Evolutionary conservation across 2,888 invertebrate genomes (phyloP), one percentile per base, ranked within the genome.

Genomic region (Amiota communis): DNA sequence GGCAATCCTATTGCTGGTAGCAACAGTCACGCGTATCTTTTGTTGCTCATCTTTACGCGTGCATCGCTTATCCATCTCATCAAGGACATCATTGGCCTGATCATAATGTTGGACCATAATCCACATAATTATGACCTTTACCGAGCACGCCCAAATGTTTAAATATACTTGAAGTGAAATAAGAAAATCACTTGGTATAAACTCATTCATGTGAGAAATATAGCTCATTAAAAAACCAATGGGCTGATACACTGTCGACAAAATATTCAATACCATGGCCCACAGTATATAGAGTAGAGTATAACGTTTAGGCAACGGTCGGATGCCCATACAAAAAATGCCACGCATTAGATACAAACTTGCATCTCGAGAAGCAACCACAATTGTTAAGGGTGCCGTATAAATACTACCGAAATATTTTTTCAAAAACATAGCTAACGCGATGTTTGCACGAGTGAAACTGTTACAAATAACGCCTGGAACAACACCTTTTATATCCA

Each of bases 111-210:
- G 74, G 6, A 80, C 74, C 51, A 82, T 56, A 11, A 75, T 71
- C 74, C 79, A 79, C 13, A 87, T 78, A 2, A 85, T 79, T 0
- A 81, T 8, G 56, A 87, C 79, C 70, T 87, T 87, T 10, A 74
- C 59, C n/a, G 79, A 81, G 69, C 87, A 87, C 0, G 84, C 72
- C 71, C 78, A 79, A 1, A 76, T 77, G 71, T 87, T 87, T 10
- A 87, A 76, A 2, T 79, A 77, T 51, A 84, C 80, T 72, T 87
- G 85, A 17, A 87, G 71, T 1, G 86, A 86, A 6, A 81, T 85
- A 8, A 87, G 78, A 9, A 87, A 80, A 56, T 84, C 80, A 15
- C 81, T 79, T 1, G 87, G 82, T 10, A 77, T 71, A 36, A 78
- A 81, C 70, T 79, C 76, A 0, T 77, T 81, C 8, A 81, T 57